These are phyloP conservation scores for Podarcis muralis DNA, from an alignment of 2,113 vertebrate genomes.

Conservation along the genomic window DNA sequence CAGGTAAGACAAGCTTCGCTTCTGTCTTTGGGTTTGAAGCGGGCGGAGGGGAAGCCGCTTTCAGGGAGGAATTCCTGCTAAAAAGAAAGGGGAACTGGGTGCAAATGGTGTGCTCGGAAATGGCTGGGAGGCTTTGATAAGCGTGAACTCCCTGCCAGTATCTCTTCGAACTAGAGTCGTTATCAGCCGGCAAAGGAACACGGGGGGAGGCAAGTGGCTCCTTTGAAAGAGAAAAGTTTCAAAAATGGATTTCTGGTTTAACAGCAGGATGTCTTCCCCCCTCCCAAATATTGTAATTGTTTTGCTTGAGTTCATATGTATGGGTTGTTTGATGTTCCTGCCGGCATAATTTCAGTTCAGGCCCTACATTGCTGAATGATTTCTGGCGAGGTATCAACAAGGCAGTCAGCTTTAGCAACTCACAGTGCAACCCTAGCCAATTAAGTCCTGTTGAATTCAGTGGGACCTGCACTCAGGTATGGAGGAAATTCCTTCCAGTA, in stretches of 20 bases:
- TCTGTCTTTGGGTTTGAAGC: neutral
- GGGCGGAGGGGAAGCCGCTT: neutral
- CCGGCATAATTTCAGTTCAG: no score
- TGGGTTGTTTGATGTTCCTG: neutral
- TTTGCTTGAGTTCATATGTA: neutral
- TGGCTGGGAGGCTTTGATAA: neutral
- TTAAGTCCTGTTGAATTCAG: no score
- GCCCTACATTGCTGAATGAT: no score
- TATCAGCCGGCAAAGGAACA: neutral
- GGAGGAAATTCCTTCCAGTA: no score
- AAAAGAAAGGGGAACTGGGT: no score
- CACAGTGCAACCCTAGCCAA: no score
- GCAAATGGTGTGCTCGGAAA: neutral
- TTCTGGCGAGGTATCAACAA: no score
- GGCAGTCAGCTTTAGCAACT: no score
- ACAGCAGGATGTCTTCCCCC: neutral
- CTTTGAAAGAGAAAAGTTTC: neutral
- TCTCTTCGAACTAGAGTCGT: neutral
- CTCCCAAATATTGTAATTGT: no score
- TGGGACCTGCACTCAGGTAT: no score
- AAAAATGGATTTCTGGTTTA: neutral
- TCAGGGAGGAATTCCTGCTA: neutral
- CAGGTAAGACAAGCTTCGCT: neutral
- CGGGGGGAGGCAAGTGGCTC: neutral
- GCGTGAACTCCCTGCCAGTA: no score